Base-by-base conservation (phyloP, 2,797 vertebrate genomes). In the Mus caroli region DNA sequence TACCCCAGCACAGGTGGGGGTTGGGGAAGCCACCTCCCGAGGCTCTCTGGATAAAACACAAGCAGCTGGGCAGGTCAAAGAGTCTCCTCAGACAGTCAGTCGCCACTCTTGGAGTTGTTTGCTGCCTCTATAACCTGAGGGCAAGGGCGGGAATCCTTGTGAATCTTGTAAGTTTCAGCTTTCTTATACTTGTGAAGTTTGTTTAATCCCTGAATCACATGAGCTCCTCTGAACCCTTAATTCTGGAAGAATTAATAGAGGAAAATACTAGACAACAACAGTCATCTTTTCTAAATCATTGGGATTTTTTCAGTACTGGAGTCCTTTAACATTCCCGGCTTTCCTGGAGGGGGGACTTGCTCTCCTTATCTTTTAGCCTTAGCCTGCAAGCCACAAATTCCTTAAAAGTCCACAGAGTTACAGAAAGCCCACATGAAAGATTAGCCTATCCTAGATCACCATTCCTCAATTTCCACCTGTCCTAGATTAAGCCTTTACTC, bases 231-330 rank as follows among this genome's bases (percentile, higher is more conserved):
- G 31, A 67, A 67, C 5, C 50, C 50, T 71, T 87, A 37, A 73
- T 87, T 87, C n/a, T 40, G n/a, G 24, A 87, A 87, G n/a, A n/a
- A 73, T 73, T 87, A 69, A 40, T 87, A 73, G 34, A 87, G n/a
- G 24, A 28, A 87, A 73, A 40, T 11, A 73, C n/a, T 73, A 14
- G 50, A 64, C 64, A 46, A 73, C 13, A 26, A 24, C 9, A 90
- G 12, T n/a, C 93, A 86, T 37, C 34, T 83, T 58, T 19, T 92
- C 24, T 34, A 91, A 89, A 34, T 89, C 58, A 46, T 37, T 79
- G 52, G 37, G 14, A 84, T 90, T 15, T 96, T 71, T 37, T 86
- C 82, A 2, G 46, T n/a, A 22, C 22, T 58, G 10, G 85, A 62
- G 4, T 56, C 60, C 1, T 60, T 93, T 87, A 80, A 86, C 80